Percentiles rank a stretch among this genome's conserved stretches.
phyloP scores from a whole-genome alignment of 2,888 invertebrate species.

The Zhuqinia jingwanae region DNA sequence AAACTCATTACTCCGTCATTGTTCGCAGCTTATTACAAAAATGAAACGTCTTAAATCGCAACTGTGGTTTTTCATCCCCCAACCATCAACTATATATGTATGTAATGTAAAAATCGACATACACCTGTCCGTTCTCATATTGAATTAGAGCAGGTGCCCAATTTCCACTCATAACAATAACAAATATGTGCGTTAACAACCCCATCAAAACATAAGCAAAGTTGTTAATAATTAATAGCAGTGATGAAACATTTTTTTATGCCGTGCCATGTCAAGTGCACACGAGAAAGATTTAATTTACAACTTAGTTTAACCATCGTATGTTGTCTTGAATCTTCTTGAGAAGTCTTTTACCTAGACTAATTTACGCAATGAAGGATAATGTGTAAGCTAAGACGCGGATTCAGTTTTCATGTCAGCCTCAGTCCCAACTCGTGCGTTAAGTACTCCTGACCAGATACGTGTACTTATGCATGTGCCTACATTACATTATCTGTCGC shows the following conservation, averaged over 20 bases:
- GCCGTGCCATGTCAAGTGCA: conserved; percentile 23
- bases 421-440: background rate
- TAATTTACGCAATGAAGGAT: conserved; percentile 28
- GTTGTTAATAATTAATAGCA: background rate
- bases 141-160: too few species aligned
- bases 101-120: too few species aligned
- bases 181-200: background rate
- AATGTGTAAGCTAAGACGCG: conserved; percentile 16
- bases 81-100: too few species aligned
- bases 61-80: too few species aligned
- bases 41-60: too few species aligned
- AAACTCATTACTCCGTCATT: too few species aligned
- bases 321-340: background rate
- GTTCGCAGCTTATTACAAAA: too few species aligned
- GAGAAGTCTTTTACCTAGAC: background rate
- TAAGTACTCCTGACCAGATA: too few species aligned
- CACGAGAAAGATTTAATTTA: background rate
- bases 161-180: background rate
- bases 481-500: background rate
- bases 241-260: conserved; percentile 8
- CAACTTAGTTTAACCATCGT: background rate
- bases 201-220: background rate
- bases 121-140: too few species aligned
- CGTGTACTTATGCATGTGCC: too few species aligned
- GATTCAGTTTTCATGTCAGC: background rate